Base-by-base conservation (phyloP, 2,113 vertebrate genomes). In the Ochotona princeps region DNA sequence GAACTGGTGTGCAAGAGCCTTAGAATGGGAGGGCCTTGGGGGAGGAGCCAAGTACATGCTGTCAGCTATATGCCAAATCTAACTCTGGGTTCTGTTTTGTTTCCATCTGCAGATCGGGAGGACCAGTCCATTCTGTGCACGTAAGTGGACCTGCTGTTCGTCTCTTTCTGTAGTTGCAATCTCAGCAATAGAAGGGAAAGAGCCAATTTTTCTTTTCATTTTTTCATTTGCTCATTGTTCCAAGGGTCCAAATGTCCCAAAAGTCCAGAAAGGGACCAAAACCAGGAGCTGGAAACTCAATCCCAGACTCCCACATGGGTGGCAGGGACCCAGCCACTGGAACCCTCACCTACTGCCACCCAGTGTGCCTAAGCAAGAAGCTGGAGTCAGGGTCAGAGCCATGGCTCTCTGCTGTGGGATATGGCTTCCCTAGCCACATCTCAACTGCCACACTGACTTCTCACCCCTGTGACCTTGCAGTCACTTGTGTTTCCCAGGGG, bases 91-190 rank as follows among this genome's bases (percentile, higher is more conserved):
- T 91, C 84, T 97, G 49, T 96, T 90, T 96, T 54, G 92, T 96
- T 97, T 97, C 54, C 95, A 15, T 97, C 95, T 51, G 65, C 98
- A 99, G 99, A 99, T 97, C 99, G 99, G 79, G 99, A 99, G 97
- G 99, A 99, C 96, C 99, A 99, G 98, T 99, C 99, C 81, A 99
- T 99, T 96, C 98, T 99, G 44, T 99, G 99, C 99, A 99, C 99
- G 99, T 99, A 97, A 99, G 99, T 99, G 93, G 95, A 88, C 5
- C 20, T 9, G 11, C 25, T 88, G 5, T 92, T 94, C 90, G 61
- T 4, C 47, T 72, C 13, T 90, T 65, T 75, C 63, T 92, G 63
- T 44, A 11, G 51, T 70, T 1, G 7, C 32, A 44, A 51, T 61
- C 25, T 81, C 49, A 1, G 28, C 61, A 60, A 7, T 57, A 4